Conservation (phyloP, 2,797 vertebrate species). For the Fistularia tabacaria region DNA sequence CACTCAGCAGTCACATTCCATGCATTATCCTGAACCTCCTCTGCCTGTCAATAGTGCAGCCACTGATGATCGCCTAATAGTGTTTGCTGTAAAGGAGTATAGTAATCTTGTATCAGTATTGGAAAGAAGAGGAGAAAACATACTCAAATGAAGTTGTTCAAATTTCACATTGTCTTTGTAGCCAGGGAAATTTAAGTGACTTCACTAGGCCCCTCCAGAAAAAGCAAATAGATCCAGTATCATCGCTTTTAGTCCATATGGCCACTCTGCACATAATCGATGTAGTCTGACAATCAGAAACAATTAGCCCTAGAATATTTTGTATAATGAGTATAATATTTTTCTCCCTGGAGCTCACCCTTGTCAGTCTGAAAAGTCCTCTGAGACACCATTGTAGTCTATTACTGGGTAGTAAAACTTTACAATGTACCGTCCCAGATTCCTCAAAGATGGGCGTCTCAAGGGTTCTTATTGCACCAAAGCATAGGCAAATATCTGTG, state of each 20-base stretch:
- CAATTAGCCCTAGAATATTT: constrained; percentile 53
- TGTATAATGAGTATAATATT: constrained; percentile 31
- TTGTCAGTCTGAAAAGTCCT: neutral
- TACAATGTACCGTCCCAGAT: too few relatives aligned
- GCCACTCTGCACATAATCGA: constrained; percentile 58
- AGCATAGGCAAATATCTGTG: too few relatives aligned
- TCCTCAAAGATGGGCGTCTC: too few relatives aligned
- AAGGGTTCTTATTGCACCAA: too few relatives aligned
- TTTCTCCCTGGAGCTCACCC: constrained; percentile 24
- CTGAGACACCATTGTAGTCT: constrained; percentile 4
- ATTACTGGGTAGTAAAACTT: constrained; percentile 5
- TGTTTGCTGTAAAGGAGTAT: constrained; percentile 58
- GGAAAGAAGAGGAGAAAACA: constrained; percentile 17
- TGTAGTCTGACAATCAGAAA: constrained; percentile 57
- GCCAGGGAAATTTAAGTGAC: constrained; percentile 38
- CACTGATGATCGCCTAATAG: constrained; percentile 55
- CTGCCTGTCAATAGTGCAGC: constrained; percentile 43
- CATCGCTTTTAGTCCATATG: constrained; percentile 63
- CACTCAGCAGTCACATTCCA: constrained; percentile 63
- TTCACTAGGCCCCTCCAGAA: constrained; percentile 41
- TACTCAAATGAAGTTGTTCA: constrained; percentile 63
- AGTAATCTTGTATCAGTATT: constrained; percentile 53
- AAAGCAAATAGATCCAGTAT: constrained; percentile 57
- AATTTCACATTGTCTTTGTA: constrained; percentile 67
- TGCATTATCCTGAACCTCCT: constrained; percentile 51